phyloP scores from a whole-genome alignment of 2,113 vertebrate genomes.

The Cynopterus brachyotis region DNA sequence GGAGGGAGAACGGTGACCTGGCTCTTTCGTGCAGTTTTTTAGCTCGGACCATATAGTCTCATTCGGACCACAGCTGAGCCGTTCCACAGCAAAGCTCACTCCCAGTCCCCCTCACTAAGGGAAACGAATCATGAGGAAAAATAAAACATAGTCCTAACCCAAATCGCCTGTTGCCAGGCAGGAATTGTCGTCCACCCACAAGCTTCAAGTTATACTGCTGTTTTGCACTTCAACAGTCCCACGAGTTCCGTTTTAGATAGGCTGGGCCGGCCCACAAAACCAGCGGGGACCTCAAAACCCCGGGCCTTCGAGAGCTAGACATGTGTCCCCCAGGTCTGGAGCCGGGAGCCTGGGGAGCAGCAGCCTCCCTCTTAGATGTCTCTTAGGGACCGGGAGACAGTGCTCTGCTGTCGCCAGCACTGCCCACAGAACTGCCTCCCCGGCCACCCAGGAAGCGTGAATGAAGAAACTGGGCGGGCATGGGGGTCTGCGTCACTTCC shows the following conservation, averaged over 20 bases:
- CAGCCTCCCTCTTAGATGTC: not conserved
- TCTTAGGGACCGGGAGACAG: not conserved
- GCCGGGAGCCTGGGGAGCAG: not conserved
- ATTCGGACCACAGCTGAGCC: not conserved
- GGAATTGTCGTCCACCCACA: not conserved
- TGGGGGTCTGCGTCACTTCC: no score
- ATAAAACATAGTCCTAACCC: not conserved
- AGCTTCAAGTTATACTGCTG: not conserved
- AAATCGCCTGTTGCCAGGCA: not conserved
- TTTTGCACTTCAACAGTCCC: not conserved
- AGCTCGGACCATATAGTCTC: not conserved
- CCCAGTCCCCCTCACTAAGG: not conserved
- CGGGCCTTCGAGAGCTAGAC: not conserved
- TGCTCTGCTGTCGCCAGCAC: not conserved
- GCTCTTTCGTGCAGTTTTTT: not conserved
- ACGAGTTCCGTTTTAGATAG: not conserved
- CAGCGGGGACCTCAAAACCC: not conserved
- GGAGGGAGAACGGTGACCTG: not conserved
- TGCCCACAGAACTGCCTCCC: not conserved
- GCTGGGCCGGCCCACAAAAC: not conserved
- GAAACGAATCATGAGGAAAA: not conserved
- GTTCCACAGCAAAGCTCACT: not conserved
- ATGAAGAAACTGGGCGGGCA: not conserved
- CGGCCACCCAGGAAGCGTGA: not conserved
- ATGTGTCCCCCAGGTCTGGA: not conserved